These are phyloP conservation scores for Conger conger DNA, from an alignment of 2,113 vertebrate species.

Conservation along the genomic window DNA sequence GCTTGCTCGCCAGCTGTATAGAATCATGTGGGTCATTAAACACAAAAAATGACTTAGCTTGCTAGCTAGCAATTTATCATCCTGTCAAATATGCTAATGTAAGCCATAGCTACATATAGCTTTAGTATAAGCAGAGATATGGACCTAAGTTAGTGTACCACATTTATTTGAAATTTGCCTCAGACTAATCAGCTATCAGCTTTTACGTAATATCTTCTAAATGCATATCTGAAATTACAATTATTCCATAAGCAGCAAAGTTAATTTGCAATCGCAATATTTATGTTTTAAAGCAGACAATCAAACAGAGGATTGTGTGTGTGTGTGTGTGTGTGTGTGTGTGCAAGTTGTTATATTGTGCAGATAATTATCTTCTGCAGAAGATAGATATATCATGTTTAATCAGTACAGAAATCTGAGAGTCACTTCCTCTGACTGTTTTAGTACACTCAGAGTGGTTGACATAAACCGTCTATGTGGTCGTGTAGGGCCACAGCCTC, in stretches of 20 bases:
- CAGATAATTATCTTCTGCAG: too few species aligned
- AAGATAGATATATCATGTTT: too few species aligned
- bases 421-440: too few species aligned
- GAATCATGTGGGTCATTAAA: not conserved
- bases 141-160: not conserved
- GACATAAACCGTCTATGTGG: too few species aligned
- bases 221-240: not conserved
- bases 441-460: too few species aligned
- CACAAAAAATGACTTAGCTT: not conserved
- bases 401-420: too few species aligned
- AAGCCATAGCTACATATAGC: not conserved
- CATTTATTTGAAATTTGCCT: not conserved
- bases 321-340: not conserved
- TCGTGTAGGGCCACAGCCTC: too few species aligned
- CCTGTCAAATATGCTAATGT: conserved; percentile 1
- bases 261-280: not conserved
- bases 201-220: not conserved
- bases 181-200: not conserved
- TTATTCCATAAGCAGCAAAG: not conserved
- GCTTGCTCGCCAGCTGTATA: not conserved
- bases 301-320: not conserved
- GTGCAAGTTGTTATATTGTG: too few species aligned
- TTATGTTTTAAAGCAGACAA: not conserved
- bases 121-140: not conserved
- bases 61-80: not conserved